These are phyloP conservation scores for Lepidocolaptes lacrymiger DNA, from an alignment of 2,797 vertebrate genomes.

Conservation along the genomic window DNA sequence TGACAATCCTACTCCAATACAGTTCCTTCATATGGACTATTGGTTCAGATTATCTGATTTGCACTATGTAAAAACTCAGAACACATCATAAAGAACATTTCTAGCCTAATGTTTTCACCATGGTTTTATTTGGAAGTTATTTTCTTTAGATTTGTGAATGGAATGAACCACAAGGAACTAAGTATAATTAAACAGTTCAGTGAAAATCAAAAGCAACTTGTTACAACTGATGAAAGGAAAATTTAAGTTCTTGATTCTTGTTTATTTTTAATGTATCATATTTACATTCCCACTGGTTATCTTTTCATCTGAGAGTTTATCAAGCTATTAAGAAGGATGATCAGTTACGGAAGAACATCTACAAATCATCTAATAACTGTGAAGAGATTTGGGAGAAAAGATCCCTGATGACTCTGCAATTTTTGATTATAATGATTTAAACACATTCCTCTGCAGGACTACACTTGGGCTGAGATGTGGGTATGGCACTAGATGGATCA, in stretches of 20 bases:
- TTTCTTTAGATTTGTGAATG: not conserved
- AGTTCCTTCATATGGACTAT: not conserved
- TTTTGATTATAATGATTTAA: not conserved
- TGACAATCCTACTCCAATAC: not conserved
- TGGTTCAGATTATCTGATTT: not conserved
- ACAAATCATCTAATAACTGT: not conserved
- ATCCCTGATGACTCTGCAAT: not conserved
- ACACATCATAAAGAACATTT: not conserved
- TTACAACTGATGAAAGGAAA: not conserved
- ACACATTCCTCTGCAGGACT: not conserved
- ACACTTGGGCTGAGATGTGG: accelerated
- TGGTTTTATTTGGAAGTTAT: not conserved
- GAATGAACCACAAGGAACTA: not conserved
- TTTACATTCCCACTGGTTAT: not conserved
- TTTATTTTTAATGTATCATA: not conserved
- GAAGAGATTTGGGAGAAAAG: not conserved
- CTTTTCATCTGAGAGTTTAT: not conserved
- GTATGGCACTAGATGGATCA: not conserved
- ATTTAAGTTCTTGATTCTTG: not conserved
- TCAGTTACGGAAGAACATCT: not conserved
- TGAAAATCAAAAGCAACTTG: not conserved
- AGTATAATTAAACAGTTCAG: not conserved
- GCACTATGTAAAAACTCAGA: not conserved
- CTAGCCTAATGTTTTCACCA: not conserved
- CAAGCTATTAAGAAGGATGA: not conserved